These are phyloP conservation scores for Rhipidura dahli DNA, from an alignment of 2,113 vertebrate genomes.

Conservation along the genomic window DNA sequence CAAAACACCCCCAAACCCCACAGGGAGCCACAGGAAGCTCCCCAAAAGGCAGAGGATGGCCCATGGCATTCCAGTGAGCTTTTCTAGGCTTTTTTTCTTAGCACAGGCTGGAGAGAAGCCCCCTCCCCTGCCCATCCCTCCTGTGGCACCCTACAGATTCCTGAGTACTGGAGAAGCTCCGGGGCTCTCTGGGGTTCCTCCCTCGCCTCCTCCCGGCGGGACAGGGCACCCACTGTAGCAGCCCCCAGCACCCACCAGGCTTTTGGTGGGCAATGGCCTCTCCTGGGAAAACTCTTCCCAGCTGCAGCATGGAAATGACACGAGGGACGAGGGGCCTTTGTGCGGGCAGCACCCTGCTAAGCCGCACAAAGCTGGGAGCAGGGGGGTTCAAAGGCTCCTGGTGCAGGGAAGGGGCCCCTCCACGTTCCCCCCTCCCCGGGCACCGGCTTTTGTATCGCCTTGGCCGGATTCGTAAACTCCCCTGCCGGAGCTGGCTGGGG, in stretches of 20 bases:
- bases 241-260: neutral
- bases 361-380: constrained; percentile 50
- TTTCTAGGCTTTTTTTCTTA: neutral
- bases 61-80: accelerated
- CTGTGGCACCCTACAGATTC: neutral
- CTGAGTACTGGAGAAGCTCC: accelerated
- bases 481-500: constrained; percentile 40
- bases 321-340: constrained; percentile 37
- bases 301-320: neutral
- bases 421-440: constrained; percentile 20
- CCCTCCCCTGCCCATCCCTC: neutral
- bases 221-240: neutral
- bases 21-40: accelerated
- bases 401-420: constrained; percentile 42
- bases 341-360: constrained; percentile 60
- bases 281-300: constrained; percentile 45
- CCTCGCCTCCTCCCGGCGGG: accelerated
- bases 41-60: neutral
- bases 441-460: constrained; percentile 65
- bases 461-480: constrained; percentile 58
- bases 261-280: accelerated
- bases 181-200: neutral
- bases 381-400: constrained; percentile 45
- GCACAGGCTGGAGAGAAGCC: neutral
- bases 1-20: neutral